Evolutionary conservation across 2,113 vertebrate species (phyloP), one percentile per base, ranked within the genome.

Genomic region (Reinhardtius hippoglossoides): DNA sequence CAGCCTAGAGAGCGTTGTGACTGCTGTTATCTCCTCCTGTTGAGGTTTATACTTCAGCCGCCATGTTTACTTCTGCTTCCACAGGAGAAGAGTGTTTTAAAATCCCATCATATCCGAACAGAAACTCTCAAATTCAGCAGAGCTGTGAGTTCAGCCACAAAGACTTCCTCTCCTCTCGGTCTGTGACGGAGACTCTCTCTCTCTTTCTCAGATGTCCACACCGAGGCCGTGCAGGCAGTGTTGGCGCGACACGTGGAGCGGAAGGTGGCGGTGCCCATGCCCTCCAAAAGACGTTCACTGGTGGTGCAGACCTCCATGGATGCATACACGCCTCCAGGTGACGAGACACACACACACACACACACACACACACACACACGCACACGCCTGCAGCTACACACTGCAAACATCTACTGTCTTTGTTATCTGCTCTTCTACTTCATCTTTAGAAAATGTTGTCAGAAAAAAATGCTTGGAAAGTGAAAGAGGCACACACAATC

Each of bases 261-360:
- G 88, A 99, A 99, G 92, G 96, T 99, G 94, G 98, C 98, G 0
- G 98, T 99, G 76, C 98, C 98, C 31, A 99, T 99, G 98, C 98
- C 98, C 27, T 99, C 98, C 37, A 99, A 99, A 71, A 94, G 98
- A 78, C 96, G 97, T 52, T 99, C 98, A 0, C 93, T 99, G 93
- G 98, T 99, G 82, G 98, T 99, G 24, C 98, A 99, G 93, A 99
- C 98, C 56, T 99, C 98, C 61, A 99, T 99, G 97, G 98, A 99
- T 52, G 98, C 98, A n/a, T 99, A 99, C 92, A 99, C 98, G 1
- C 98, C 98, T 87, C 98, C 98, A 95, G 98, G 98, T 99, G 90
- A 96, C 90, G 13, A 75, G 67, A 79, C 76, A 77, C 64, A 74
- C 20, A 46, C 83, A n/a, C 50, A 54, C 67, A 67, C 67, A 37